A percentile compares a stretch with the other conserved stretches of the same genome.
Evolutionary conservation across 2,888 invertebrate genomes (phyloP).

Genomic region (Scaptomyza parva): DNA sequence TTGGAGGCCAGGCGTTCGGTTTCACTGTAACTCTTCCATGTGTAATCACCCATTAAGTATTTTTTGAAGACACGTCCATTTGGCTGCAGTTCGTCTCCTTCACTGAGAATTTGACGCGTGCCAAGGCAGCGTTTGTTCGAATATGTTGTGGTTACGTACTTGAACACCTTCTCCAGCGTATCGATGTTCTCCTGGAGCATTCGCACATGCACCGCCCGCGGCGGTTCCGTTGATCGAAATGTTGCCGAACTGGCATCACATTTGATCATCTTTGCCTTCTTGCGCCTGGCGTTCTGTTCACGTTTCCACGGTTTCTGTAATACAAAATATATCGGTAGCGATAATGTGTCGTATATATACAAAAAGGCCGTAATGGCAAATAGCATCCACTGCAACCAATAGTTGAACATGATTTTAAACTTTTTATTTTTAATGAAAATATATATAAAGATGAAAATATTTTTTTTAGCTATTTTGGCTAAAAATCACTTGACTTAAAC

Average conservation of each 20-base stretch:
- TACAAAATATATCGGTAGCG: slow-evolving; percentile 94
- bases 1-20: slow-evolving; percentile 89
- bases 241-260: slow-evolving; percentile 89
- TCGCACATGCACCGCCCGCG: slow-evolving; percentile 89
- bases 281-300: slow-evolving; percentile 89
- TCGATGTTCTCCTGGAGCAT: slow-evolving; percentile 91
- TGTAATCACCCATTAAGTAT: slow-evolving; percentile 96
- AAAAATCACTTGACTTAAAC: slow-evolving; percentile 3
- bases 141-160: slow-evolving; percentile 91
- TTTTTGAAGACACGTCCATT: slow-evolving; percentile 98
- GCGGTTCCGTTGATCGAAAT: slow-evolving; percentile 89
- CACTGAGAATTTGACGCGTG: slow-evolving; percentile 94
- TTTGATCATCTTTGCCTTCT: slow-evolving; percentile 91
- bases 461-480: background rate
- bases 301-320: slow-evolving; percentile 94
- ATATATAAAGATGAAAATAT: background rate
- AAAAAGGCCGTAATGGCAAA: slow-evolving; percentile 91
- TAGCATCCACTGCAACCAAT: slow-evolving; percentile 89
- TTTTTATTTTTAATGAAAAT: slow-evolving; percentile 2
- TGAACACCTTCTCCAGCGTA: slow-evolving; percentile 93
- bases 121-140: slow-evolving; percentile 92
- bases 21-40: slow-evolving; percentile 93
- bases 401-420: slow-evolving; percentile 76
- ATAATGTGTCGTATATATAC: slow-evolving; percentile 94
- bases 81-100: slow-evolving; percentile 96